phyloP scores from a whole-genome alignment of 1,140 invertebrate species.

The Pseudomyrmex dendroicus region DNA sequence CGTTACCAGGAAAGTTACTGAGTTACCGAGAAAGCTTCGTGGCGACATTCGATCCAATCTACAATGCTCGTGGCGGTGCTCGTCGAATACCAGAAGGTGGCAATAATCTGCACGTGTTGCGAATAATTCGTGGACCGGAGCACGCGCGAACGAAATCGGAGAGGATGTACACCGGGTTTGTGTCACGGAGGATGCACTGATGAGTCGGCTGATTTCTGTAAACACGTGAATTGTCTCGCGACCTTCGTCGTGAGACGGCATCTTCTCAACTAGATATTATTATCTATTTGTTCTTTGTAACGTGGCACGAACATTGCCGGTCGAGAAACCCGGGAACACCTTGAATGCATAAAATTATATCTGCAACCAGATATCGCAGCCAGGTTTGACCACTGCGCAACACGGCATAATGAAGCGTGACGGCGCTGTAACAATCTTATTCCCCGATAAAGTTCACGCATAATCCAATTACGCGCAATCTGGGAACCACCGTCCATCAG shows the following conservation, averaged over 20 bases:
- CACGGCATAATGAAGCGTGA: background rate
- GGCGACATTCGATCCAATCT: slow-evolving; percentile 76
- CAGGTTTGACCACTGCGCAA: background rate
- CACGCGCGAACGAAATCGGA: slow-evolving; percentile 74
- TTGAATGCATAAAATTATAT: background rate
- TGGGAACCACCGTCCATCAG: slow-evolving; percentile 12
- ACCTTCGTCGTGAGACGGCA: slow-evolving; percentile 39
- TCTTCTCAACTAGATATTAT: slow-evolving; percentile 17
- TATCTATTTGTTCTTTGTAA: background rate
- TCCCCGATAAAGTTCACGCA: slow-evolving; percentile 19
- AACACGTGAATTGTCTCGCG: slow-evolving; percentile 40
- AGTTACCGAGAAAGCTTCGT: slow-evolving; percentile 71
- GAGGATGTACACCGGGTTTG: slow-evolving; percentile 62
- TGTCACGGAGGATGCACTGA: slow-evolving; percentile 14
- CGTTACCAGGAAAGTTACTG: slow-evolving; percentile 49
- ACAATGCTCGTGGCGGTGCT: slow-evolving; percentile 37
- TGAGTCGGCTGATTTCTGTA: slow-evolving; percentile 12
- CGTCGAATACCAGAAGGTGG: slow-evolving; percentile 66
- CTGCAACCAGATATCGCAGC: background rate
- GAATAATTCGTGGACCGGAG: slow-evolving; percentile 71
- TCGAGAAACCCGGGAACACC: background rate
- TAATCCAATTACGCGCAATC: slow-evolving; percentile 31
- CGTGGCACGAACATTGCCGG: background rate
- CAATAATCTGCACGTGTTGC: slow-evolving; percentile 76
- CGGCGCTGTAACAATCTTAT: slow-evolving; percentile 3